Percentiles rank a stretch among this genome's conserved stretches.
phyloP scores from a whole-genome alignment of 2,113 vertebrate species.

The Mirounga angustirostris region DNA sequence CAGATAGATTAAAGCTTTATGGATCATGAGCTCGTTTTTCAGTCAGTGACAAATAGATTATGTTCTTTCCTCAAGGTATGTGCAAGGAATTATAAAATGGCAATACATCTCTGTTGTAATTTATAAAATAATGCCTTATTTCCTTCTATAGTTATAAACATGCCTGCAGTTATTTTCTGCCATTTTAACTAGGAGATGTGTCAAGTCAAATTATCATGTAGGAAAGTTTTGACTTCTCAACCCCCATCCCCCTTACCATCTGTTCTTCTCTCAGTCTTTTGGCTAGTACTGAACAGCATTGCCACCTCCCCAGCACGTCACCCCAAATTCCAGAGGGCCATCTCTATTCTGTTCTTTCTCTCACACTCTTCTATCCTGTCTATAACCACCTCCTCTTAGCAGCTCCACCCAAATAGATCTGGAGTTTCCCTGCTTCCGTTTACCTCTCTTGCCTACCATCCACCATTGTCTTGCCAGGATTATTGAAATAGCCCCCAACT shows the following conservation, averaged over 20 bases:
- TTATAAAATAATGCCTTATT: background rate
- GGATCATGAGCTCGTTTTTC: slow-evolving; percentile 10
- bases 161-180: background rate
- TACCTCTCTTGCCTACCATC: background rate
- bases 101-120: background rate
- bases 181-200: background rate
- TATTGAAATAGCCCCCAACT: background rate
- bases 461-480: background rate
- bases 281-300: background rate
- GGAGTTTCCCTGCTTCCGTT: background rate
- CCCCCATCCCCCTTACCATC: background rate
- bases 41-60: background rate
- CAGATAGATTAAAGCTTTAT: background rate
- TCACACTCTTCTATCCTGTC: background rate
- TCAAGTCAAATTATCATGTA: slow-evolving; percentile 23
- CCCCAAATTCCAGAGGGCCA: background rate
- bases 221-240: background rate
- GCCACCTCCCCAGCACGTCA: background rate
- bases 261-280: background rate
- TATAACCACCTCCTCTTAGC: background rate
- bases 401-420: background rate
- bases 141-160: background rate
- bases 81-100: background rate
- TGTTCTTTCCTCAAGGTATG: background rate
- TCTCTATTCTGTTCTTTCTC: background rate